phyloP scores from a whole-genome alignment of 1,140 invertebrate species.

The Saxidomus purpurata region DNA sequence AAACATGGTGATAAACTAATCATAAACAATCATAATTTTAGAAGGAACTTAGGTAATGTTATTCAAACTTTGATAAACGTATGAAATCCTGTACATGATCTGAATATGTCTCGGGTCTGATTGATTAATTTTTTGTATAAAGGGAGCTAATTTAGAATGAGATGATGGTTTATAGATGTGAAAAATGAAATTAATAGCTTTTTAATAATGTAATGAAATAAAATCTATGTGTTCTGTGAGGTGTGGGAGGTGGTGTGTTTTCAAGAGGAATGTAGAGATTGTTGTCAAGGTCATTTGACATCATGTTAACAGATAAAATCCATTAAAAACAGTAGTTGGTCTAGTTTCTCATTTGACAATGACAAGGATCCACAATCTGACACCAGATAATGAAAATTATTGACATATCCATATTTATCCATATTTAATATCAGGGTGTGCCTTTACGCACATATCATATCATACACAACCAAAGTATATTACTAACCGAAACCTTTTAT shows the following conservation, averaged over 20 bases:
- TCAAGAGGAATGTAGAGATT: no score
- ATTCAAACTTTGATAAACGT: neutral
- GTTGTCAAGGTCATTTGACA: neutral
- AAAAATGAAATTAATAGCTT: no score
- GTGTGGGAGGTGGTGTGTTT: no score
- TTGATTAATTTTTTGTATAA: neutral
- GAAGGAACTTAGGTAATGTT: neutral
- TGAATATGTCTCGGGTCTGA: neutral
- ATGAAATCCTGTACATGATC: neutral
- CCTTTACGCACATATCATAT: neutral
- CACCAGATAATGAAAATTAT: slow-evolving; percentile 3
- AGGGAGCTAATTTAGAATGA: neutral
- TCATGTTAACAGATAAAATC: neutral
- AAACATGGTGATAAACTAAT: slow-evolving; percentile 43
- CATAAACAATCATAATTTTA: slow-evolving; percentile 35
- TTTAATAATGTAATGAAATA: no score
- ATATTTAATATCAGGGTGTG: slow-evolving; percentile 38
- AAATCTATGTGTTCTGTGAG: no score
- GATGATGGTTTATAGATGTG: no score
- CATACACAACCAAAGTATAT: slow-evolving; percentile 43
- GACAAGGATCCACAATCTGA: neutral
- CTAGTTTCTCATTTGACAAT: neutral
- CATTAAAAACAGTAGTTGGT: neutral
- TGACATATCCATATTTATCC: neutral
- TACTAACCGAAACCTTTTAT: neutral